Evolutionary conservation across 1,140 invertebrate genomes (phyloP).

Genomic region (Lepidurus packardi): DNA sequence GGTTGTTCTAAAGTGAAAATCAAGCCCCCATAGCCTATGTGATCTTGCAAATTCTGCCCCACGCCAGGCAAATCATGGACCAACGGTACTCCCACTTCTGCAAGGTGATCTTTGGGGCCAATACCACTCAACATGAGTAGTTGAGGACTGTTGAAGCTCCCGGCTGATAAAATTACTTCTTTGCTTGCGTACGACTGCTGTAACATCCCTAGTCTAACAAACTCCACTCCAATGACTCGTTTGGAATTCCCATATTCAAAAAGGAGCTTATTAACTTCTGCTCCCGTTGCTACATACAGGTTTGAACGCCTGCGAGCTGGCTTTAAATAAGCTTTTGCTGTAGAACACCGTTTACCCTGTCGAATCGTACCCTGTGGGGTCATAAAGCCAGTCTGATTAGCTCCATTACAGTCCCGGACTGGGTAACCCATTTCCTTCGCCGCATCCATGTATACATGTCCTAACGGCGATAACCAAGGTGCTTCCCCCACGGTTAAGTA

Average conservation of each 20-base stretch:
- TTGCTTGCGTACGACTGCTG: slow-evolving; percentile 56
- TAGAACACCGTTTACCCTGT: slow-evolving; percentile 75
- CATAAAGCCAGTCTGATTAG: slow-evolving; percentile 60
- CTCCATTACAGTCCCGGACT: slow-evolving; percentile 69
- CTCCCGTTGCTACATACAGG: slow-evolving; percentile 68
- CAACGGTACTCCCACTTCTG: slow-evolving; percentile 61
- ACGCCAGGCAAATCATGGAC: slow-evolving; percentile 64
- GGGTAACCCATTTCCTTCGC: slow-evolving; percentile 77
- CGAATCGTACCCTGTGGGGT: slow-evolving; percentile 66
- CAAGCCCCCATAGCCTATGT: slow-evolving; percentile 71
- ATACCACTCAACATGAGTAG: slow-evolving; percentile 82
- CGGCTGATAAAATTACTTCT: slow-evolving; percentile 73
- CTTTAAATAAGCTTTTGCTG: slow-evolving; percentile 71
- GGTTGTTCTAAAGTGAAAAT: slow-evolving; percentile 68
- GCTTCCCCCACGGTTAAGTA: slow-evolving; percentile 75
- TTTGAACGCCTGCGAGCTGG: slow-evolving; percentile 70
- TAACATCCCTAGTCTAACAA: slow-evolving; percentile 48
- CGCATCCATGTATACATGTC: slow-evolving; percentile 67
- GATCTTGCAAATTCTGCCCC: slow-evolving; percentile 75
- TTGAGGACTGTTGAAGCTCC: slow-evolving; percentile 71
- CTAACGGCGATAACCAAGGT: slow-evolving; percentile 59
- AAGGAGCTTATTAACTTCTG: slow-evolving; percentile 62
- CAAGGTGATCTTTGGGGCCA: slow-evolving; percentile 68
- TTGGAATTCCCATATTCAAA: slow-evolving; percentile 59
- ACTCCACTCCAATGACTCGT: slow-evolving; percentile 68